Conservation (phyloP, 2,113 vertebrate genomes). For the Clinocottus analis region DNA sequence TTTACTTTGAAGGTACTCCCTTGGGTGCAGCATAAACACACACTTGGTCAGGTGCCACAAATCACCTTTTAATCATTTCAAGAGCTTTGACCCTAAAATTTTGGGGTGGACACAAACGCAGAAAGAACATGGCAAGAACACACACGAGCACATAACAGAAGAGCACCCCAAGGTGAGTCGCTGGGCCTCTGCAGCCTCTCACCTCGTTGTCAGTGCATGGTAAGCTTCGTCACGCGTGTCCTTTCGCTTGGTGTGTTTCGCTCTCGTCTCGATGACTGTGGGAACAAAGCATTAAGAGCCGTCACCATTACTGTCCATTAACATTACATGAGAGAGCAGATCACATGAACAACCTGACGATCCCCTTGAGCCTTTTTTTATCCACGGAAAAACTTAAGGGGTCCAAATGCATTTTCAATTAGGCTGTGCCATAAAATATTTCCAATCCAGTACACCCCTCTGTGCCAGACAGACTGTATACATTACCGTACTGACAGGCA, state of each 20-base stretch:
- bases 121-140: neutral
- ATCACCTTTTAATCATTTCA: slow-evolving; percentile 34
- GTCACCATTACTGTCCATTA: slow-evolving; percentile 65
- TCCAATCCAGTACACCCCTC: neutral
- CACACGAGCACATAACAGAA: slow-evolving; percentile 5
- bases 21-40: slow-evolving; percentile 29
- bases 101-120: neutral
- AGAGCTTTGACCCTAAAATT: slow-evolving; percentile 47
- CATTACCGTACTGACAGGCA: neutral
- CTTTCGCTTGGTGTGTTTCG: slow-evolving; percentile 43
- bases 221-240: slow-evolving; percentile 58
- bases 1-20: slow-evolving; percentile 30
- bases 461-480: neutral
- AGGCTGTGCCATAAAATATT: slow-evolving; percentile 14
- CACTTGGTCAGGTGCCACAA: neutral
- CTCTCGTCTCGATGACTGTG: slow-evolving; percentile 29
- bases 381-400: slow-evolving; percentile 28
- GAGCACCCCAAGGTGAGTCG: slow-evolving; percentile 26
- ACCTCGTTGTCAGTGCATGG: slow-evolving; percentile 77
- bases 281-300: slow-evolving; percentile 51
- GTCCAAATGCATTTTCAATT: slow-evolving; percentile 22
- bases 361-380: slow-evolving; percentile 42
- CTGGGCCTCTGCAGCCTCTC: slow-evolving; percentile 9
- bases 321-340: slow-evolving; percentile 53
- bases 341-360: slow-evolving; percentile 49